Evolutionary conservation across 2,888 invertebrate genomes (phyloP).

Genomic region (Mystacides longicornis): DNA sequence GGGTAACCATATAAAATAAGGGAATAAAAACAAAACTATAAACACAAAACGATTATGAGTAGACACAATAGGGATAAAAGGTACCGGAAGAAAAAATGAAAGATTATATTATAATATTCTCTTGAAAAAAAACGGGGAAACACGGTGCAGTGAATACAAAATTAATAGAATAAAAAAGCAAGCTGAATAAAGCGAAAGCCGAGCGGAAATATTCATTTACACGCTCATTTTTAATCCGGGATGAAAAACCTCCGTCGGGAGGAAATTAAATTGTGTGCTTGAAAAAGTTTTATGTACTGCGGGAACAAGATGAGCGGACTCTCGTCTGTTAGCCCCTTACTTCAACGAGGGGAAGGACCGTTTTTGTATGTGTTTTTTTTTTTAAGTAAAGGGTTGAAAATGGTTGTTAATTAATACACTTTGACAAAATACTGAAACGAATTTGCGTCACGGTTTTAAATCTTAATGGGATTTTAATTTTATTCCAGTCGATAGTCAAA

Average conservation of each 20-base stretch:
- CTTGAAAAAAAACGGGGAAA: background rate
- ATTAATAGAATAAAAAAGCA: conserved; percentile 10
- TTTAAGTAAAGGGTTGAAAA: background rate
- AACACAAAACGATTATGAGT: background rate
- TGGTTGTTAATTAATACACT: no score
- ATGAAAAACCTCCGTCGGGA: conserved; percentile 18
- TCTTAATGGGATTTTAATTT: no score
- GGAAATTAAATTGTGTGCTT: conserved; percentile 17
- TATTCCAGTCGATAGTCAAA: no score
- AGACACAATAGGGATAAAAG: background rate
- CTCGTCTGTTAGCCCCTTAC: background rate
- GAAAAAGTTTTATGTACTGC: conserved; percentile 14
- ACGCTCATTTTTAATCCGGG: conserved; percentile 22
- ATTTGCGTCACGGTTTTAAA: no score
- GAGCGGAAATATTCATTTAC: conserved; percentile 24
- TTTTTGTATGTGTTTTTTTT: no score
- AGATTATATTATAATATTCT: background rate
- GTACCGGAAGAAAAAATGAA: background rate
- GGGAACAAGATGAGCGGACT: background rate
- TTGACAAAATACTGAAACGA: no score
- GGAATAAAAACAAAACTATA: background rate
- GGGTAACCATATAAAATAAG: background rate
- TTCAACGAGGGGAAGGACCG: background rate
- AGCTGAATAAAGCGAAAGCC: conserved; percentile 8
- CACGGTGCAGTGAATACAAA: conserved; percentile 7